These are phyloP conservation scores for Cepphus grylle DNA, from an alignment of 2,113 vertebrate species.

Conservation along the genomic window DNA sequence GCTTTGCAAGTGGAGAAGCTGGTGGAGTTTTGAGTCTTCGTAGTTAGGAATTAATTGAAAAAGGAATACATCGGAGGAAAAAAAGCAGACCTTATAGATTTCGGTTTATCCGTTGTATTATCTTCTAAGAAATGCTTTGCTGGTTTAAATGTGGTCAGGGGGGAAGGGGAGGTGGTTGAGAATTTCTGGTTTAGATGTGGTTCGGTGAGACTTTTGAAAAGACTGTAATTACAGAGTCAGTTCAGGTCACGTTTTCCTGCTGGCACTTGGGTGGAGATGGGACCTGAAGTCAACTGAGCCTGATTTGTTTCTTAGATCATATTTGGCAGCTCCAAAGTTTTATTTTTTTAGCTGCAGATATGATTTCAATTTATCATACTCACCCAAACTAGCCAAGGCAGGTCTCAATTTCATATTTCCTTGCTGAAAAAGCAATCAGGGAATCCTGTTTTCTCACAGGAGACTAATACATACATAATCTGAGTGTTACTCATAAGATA, in stretches of 20 bases:
- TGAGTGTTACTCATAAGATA: neutral
- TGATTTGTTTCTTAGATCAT: conserved; percentile 25
- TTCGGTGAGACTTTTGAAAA: neutral
- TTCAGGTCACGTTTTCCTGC: conserved; percentile 20
- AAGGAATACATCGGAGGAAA: neutral
- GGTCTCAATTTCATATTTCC: conserved; percentile 37
- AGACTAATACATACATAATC: neutral
- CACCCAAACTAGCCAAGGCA: conserved; percentile 18
- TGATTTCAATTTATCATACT: conserved; percentile 53
- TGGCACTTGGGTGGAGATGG: conserved; percentile 9
- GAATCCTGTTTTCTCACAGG: neutral
- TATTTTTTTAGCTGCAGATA: conserved; percentile 56
- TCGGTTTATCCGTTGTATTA: neutral
- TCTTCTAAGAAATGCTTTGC: conserved; percentile 6
- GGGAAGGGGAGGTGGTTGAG: neutral
- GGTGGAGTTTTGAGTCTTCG: neutral
- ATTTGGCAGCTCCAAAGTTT: conserved; percentile 25
- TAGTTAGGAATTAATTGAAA: conserved; percentile 29
- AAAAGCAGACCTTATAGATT: neutral
- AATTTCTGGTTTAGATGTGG: conserved; percentile 32
- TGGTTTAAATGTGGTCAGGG: neutral
- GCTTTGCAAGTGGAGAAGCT: neutral
- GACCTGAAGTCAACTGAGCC: conserved; percentile 6
- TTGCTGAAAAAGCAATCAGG: conserved; percentile 5
- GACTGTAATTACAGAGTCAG: neutral